These are phyloP conservation scores for Aurelia aurita DNA, from an alignment of 30 jellyfish, hydroid and myxozoan species.

Conservation along the genomic window DNA sequence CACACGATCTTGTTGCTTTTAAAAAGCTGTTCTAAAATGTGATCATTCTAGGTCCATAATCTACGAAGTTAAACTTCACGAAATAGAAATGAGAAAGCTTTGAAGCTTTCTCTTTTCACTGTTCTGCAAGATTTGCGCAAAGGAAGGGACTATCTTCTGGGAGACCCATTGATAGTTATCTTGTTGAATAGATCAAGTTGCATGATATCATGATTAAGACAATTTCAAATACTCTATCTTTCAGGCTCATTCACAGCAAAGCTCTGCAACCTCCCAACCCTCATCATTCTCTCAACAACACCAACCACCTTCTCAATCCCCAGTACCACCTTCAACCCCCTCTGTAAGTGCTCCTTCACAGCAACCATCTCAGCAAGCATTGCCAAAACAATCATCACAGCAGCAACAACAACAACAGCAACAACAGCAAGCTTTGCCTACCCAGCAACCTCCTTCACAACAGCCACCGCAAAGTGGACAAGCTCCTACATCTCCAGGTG, in stretches of 20 bases:
- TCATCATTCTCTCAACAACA: constrained; percentile 29
- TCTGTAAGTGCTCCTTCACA: constrained; percentile 41
- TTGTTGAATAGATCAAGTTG: too few relatives aligned
- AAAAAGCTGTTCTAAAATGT: too few relatives aligned
- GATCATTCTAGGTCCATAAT: too few relatives aligned
- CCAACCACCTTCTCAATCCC: constrained; percentile 18
- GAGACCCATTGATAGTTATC: too few relatives aligned
- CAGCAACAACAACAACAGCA: constrained; percentile 62
- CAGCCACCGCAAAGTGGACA: constrained; percentile 62
- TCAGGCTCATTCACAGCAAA: constrained; percentile 32
- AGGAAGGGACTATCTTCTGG: too few relatives aligned
- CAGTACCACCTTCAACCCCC: constrained; percentile 19
- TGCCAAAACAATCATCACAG: constrained; percentile 53
- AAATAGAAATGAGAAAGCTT: too few relatives aligned
- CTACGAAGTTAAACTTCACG: too few relatives aligned
- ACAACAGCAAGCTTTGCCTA: constrained; percentile 37
- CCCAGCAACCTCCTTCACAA: constrained; percentile 69
- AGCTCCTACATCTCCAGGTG: constrained; percentile 79
- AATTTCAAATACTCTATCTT: too few relatives aligned
- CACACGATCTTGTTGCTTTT: too few relatives aligned
- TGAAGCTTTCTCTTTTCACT: too few relatives aligned
- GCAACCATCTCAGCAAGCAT: constrained; percentile 31
- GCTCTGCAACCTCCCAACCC: constrained; percentile 1
- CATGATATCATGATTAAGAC: too few relatives aligned
- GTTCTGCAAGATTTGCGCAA: too few relatives aligned